Conservation (phyloP, 1,140 invertebrate genomes). For the Lithobius niger region DNA sequence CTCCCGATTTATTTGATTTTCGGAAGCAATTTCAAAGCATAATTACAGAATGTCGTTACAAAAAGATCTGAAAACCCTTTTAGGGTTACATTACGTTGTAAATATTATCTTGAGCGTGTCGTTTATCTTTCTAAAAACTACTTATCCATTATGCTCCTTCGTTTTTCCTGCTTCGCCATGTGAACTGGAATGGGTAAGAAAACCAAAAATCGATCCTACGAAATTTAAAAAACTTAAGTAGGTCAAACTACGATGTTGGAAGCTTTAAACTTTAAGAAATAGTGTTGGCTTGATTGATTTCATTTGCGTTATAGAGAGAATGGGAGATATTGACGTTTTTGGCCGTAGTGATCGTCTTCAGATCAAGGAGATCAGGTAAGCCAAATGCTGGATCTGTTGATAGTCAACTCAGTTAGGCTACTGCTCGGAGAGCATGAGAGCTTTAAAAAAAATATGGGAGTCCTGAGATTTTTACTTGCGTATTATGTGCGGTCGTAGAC, state of each 20-base stretch:
- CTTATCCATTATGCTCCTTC: conserved; percentile 51
- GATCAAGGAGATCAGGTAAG: conserved; percentile 79
- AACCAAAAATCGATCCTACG: conserved; percentile 9
- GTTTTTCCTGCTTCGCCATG: conserved; percentile 52
- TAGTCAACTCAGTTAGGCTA: no score
- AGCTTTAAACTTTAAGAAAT: neutral
- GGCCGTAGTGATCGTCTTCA: conserved; percentile 79
- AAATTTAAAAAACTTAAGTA: conserved; percentile 13
- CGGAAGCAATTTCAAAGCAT: no score
- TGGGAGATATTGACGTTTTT: conserved; percentile 92
- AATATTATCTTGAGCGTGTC: conserved; percentile 74
- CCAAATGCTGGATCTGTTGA: no score
- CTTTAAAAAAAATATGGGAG: no score
- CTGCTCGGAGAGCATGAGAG: no score
- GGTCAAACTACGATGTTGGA: conserved; percentile 9
- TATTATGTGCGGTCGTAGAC: no score
- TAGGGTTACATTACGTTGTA: conserved; percentile 74
- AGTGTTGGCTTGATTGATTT: conserved; percentile 9
- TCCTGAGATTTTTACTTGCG: no score
- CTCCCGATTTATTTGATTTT: no score
- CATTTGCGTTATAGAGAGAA: conserved; percentile 52
- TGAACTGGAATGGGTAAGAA: conserved; percentile 59
- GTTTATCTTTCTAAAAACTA: conserved; percentile 59
- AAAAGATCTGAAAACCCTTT: conserved; percentile 51
- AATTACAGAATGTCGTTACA: conserved; percentile 48